phyloP scores from a whole-genome alignment of 2,888 invertebrate species.

The Elmis aenea region DNA sequence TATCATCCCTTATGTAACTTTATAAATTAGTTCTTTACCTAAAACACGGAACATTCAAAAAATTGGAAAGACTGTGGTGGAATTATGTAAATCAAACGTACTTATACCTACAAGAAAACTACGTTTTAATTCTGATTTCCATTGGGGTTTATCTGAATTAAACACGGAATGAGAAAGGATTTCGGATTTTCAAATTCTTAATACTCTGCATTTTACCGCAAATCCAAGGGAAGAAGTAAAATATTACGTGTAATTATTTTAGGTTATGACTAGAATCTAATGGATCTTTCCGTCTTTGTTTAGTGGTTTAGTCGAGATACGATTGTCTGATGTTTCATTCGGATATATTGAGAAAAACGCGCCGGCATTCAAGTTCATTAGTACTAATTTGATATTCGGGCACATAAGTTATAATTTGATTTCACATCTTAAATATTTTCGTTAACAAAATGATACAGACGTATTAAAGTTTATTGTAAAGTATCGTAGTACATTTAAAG shows the following conservation, averaged over 20 bases:
- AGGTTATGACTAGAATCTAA: slow-evolving; percentile 35
- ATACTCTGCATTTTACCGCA: slow-evolving; percentile 38
- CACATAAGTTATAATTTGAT: too few relatives aligned
- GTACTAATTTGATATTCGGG: too few relatives aligned
- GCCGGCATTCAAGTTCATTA: too few relatives aligned
- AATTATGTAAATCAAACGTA: slow-evolving; percentile 9
- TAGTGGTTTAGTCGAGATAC: neutral
- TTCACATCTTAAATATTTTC: too few relatives aligned
- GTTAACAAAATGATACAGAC: too few relatives aligned
- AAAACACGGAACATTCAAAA: too few relatives aligned
- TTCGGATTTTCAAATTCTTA: slow-evolving; percentile 45
- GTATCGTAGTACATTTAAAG: too few relatives aligned
- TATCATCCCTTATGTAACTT: too few relatives aligned
- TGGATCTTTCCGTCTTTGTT: slow-evolving; percentile 2
- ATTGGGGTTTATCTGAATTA: slow-evolving; percentile 45
- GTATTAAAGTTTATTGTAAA: too few relatives aligned
- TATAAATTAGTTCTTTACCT: too few relatives aligned
- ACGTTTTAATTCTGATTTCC: slow-evolving; percentile 49
- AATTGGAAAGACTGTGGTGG: slow-evolving; percentile 12
- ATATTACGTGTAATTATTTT: slow-evolving; percentile 41
- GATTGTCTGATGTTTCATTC: neutral
- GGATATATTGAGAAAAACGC: too few relatives aligned
- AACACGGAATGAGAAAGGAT: slow-evolving; percentile 46
- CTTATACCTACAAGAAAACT: slow-evolving; percentile 40
- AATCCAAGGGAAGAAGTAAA: slow-evolving; percentile 38